These are phyloP conservation scores for Virgularia gustaviana DNA, from an alignment of 92 coral and sea anemone genomes.

Conservation along the genomic window DNA sequence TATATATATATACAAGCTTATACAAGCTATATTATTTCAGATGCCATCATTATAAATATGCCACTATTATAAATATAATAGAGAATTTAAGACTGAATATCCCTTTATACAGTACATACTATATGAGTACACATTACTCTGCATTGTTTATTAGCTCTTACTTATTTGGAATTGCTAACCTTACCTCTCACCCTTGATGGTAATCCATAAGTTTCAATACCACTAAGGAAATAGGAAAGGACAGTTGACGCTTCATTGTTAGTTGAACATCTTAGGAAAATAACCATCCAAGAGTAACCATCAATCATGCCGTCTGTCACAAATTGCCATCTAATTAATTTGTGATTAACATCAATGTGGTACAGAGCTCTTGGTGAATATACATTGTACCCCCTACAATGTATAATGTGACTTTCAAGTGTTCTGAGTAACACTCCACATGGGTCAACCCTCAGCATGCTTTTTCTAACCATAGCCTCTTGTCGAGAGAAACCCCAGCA, in stretches of 20 bases:
- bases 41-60: too few relatives aligned
- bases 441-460: slow-evolving; percentile 17
- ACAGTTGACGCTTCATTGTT: slow-evolving; percentile 20
- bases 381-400: slow-evolving; percentile 13
- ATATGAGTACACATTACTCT: too few relatives aligned
- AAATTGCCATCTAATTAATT: slow-evolving; percentile 16
- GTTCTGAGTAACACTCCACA: slow-evolving; percentile 5
- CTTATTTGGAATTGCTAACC: too few relatives aligned
- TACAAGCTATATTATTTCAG: too few relatives aligned
- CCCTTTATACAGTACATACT: too few relatives aligned
- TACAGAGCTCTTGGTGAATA: slow-evolving; percentile 20
- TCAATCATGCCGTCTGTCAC: slow-evolving; percentile 4
- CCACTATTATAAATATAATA: too few relatives aligned
- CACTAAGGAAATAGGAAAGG: slow-evolving; percentile 4
- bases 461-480: slow-evolving; percentile 7
- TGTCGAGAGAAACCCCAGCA: background rate
- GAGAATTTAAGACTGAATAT: too few relatives aligned
- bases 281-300: slow-evolving; percentile 1
- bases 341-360: slow-evolving; percentile 27
- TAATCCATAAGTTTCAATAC: background rate
- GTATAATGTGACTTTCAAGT: slow-evolving; percentile 26
- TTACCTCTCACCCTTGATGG: slow-evolving; percentile 8
- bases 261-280: slow-evolving; percentile 13
- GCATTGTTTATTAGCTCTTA: too few relatives aligned
- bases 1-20: too few relatives aligned